Base-by-base conservation (phyloP, 2,113 vertebrate genomes). In the Mastomys coucha region DNA sequence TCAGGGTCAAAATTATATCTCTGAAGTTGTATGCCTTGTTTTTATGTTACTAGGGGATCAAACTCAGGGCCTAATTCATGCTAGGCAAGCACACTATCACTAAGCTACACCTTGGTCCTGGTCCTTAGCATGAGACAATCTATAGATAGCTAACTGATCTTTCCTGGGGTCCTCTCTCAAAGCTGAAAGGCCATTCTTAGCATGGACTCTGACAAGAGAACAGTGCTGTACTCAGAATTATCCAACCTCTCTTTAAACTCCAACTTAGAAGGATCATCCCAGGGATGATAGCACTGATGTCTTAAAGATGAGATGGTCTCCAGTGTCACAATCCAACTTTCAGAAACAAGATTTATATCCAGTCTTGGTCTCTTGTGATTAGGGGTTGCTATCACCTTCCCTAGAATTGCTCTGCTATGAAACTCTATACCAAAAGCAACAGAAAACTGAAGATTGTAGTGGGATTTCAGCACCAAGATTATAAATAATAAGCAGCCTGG, bases 381-480 rank as follows among this genome's bases (percentile, higher is more conserved):
- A 88, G 65, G 91, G 31, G 78, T 75, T 65, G 51, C 24, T 88
- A 94, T 53, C 67, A 85, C 17, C 7, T 91, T 89, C 42, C 31
- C 51, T 76, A 77, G 39, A 87, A 89, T 2, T 82, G 51, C 28
- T 95, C 65, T 88, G 58, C 60, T 58, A 31, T 72, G 56, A 93
- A 53, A 81, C 80, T 95, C 91, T 67, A 42, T 20, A 63, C 5
- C 45, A 91, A 94, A 88, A 87, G 95, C 36, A 94, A 82, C 2
- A 84, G 65, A 42, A 96, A 97, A 91, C 76, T 0, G 90, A 97
- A 96, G 91, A 88, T 49, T 93, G 78, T 8, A 89, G 26, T 93
- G 20, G 39, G 33, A 89, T 85, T 93, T 89, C 56, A 96, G 28
- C 67, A 2, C 53, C 65, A 70, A 81, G 53, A 93, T 77, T 81